Evolutionary conservation across 2,888 invertebrate species (phyloP).

Genomic region (Strigamia maritima): DNA sequence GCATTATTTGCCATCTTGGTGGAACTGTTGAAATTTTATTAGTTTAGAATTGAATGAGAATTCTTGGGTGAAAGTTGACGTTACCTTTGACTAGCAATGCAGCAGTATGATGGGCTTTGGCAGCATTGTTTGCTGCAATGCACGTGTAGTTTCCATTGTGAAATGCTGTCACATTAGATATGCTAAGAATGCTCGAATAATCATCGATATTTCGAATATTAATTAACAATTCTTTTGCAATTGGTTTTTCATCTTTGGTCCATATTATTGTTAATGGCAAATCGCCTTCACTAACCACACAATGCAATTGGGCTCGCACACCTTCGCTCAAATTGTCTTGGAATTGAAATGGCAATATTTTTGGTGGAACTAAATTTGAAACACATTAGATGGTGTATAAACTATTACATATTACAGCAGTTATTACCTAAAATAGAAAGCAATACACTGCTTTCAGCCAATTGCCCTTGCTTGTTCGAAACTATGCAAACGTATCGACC

Average conservation of each 20-base stretch:
- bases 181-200: not conserved
- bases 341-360: not conserved
- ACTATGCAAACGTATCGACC: not conserved
- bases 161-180: not conserved
- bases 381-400: not conserved
- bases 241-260: not conserved
- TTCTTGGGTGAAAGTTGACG: not conserved
- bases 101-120: not conserved
- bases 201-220: not conserved
- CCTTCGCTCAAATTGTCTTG: conserved; percentile 8
- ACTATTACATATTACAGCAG: not conserved
- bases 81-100: not conserved
- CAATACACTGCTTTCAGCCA: not conserved
- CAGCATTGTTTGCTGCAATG: not conserved
- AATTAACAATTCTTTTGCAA: not conserved
- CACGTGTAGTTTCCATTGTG: conserved; percentile 16
- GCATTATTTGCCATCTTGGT: conserved; percentile 21
- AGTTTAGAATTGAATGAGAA: not conserved
- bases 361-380: conserved; percentile 8
- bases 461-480: not conserved
- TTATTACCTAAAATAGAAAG: not conserved
- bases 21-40: not conserved
- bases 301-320: not conserved
- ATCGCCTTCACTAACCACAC: conserved; percentile 8
- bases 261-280: not conserved